Conservation (phyloP, 2,797 vertebrate genomes). For the Harpagifer antarcticus region DNA sequence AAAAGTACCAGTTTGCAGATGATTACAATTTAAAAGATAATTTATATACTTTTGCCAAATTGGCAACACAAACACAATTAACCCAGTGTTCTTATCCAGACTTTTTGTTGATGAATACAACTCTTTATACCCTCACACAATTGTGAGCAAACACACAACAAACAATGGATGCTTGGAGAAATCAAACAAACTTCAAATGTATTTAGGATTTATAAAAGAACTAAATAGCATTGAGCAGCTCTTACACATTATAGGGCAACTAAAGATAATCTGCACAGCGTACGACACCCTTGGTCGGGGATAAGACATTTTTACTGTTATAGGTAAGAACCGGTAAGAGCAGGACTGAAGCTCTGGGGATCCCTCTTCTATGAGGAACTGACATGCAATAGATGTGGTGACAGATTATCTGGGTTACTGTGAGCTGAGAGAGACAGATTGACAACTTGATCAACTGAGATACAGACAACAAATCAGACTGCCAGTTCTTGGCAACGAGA, state of each 20-base stretch:
- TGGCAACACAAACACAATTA: not conserved
- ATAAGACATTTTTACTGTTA: not conserved
- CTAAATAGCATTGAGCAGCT: not conserved
- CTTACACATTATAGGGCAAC: not conserved
- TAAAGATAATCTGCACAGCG: not conserved
- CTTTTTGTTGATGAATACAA: not conserved
- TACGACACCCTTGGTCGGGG: not conserved
- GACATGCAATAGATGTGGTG: not conserved
- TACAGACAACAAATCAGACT: not conserved
- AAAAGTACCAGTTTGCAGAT: too few species aligned
- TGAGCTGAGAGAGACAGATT: not conserved
- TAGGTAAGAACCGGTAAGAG: too few species aligned
- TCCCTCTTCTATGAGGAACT: not conserved
- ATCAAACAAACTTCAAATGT: not conserved
- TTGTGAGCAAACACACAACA: slow-evolving; percentile 5
- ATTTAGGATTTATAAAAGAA: not conserved
- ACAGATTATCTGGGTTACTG: not conserved
- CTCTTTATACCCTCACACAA: too few species aligned
- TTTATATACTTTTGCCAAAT: not conserved
- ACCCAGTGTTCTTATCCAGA: slow-evolving; percentile 1
- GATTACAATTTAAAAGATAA: not conserved
- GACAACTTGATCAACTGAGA: not conserved
- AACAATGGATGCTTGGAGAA: not conserved
- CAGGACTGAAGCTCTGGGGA: not conserved
- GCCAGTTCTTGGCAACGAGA: not conserved